Base-by-base conservation (phyloP, 2,797 vertebrate species). In the Phataginus tetradactyla region DNA sequence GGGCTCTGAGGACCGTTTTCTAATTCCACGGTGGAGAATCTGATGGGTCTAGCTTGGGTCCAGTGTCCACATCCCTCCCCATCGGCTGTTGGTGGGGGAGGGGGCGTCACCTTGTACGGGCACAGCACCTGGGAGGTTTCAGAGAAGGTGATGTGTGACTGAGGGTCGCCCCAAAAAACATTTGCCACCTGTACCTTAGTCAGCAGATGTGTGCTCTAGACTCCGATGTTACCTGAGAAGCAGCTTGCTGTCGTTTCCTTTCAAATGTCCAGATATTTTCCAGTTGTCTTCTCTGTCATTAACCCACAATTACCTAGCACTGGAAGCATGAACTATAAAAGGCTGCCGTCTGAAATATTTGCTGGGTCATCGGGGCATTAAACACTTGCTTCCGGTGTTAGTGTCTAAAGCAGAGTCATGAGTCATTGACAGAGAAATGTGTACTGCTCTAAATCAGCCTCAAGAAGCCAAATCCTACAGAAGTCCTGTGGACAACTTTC, bases 381-480 rank as follows among this genome's bases (percentile, higher is more conserved):
- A 94, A 86, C 89, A 95, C 53, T 75, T 91, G 93, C 93, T 97
- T 95, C 95, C 93, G 75, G 63, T 61, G 59, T 84, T 81, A 42
- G 23, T 27, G 18, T 59, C 51, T 49, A 93, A 83, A 83, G 75
- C 32, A 68, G 32, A 66, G 69, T 66, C 78, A 32, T 18, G 72
- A 92, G 23, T 90, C 92, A 95, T 12, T 14, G 93, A 92, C 68
- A 86, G 86, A 86, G 64, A 74, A 83, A 63, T 17, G 27, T 27
- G 37, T 42, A n/a, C 66, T 20, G 27, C 68, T 74, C 72, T 29
- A 42, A 32, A 18, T 39, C 78, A 68, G 45, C 53, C 75, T 45
- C 53, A 83, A 55, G 83, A 86, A 93, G 90, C 23, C 68, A 94
- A 88, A 63, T 15, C 59, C 66, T 27, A 29, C 71, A 86, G 68